Conservation (phyloP, 1,140 invertebrate species). For the Lordiphosa collinella region DNA sequence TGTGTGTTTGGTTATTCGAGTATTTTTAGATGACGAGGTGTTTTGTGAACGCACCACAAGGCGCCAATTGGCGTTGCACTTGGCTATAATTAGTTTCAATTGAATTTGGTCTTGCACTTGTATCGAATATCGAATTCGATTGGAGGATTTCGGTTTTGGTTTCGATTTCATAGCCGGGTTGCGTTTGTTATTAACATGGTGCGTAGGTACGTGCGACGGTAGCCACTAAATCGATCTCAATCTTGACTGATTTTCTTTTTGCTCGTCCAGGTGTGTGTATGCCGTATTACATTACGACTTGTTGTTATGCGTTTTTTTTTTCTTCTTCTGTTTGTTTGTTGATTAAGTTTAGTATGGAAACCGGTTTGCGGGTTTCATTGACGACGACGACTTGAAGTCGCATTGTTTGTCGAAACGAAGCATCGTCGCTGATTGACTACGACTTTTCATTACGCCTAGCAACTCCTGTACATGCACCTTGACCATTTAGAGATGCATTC, state of each 20-base stretch:
- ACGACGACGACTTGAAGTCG: neutral
- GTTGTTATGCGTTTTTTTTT: conserved; percentile 6
- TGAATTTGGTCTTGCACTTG: conserved; percentile 12
- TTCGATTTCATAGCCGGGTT: neutral
- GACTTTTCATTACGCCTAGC: neutral
- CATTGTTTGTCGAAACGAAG: neutral
- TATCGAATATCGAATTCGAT: conserved; percentile 9
- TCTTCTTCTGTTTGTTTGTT: conserved; percentile 1
- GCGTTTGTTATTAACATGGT: neutral
- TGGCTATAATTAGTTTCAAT: conserved; percentile 11
- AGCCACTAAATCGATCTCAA: neutral
- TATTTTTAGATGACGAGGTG: conserved; percentile 8
- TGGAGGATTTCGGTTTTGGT: conserved; percentile 4
- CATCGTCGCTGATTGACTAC: conserved; percentile 3
- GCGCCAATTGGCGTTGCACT: conserved; percentile 8
- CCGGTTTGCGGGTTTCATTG: conserved; percentile 8
- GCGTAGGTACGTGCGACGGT: conserved; percentile 5
- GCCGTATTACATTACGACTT: conserved; percentile 6
- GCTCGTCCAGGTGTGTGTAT: neutral
- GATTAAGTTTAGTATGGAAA: neutral
- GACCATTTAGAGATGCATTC: too few species aligned
- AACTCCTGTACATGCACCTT: neutral
- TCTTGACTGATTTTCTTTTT: neutral
- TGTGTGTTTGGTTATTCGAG: conserved; percentile 1
- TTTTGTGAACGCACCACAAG: neutral